Percentiles rank a stretch among this genome's conserved stretches.
These are phyloP conservation scores for Gryllus longicercus DNA, from an alignment of 2,888 invertebrate species.

Conservation along the genomic window DNA sequence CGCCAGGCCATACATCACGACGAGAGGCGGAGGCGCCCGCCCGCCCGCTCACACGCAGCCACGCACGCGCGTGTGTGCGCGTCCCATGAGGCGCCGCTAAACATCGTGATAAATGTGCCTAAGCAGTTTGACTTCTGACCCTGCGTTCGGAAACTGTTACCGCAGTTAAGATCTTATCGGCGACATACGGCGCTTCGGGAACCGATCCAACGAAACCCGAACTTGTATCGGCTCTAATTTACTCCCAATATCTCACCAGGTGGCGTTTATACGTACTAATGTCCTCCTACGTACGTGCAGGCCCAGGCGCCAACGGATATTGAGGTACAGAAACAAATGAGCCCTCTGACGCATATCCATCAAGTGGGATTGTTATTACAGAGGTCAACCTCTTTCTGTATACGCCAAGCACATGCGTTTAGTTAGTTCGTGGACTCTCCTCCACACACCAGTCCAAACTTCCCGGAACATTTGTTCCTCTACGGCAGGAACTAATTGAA, in stretches of 20 bases:
- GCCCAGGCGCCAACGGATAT: not conserved
- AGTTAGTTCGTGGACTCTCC: too few relatives aligned
- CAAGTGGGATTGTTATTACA: not conserved
- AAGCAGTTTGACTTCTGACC: constrained; percentile 17
- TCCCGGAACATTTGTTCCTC: not conserved
- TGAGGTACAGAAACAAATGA: not conserved
- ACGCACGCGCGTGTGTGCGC: not conserved
- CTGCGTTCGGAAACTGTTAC: constrained; percentile 17
- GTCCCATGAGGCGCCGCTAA: not conserved
- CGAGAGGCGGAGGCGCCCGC: too few relatives aligned
- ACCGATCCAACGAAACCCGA: constrained; percentile 8
- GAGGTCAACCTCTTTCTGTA: not conserved
- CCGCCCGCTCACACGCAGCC: too few relatives aligned
- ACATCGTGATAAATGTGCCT: constrained; percentile 1
- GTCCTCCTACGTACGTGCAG: not conserved
- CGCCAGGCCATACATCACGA: too few relatives aligned
- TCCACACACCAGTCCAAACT: not conserved
- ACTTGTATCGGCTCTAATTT: constrained; percentile 7
- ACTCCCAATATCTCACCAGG: constrained; percentile 3
- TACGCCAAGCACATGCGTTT: too few relatives aligned
- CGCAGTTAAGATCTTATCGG: constrained; percentile 4
- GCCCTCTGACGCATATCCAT: not conserved
- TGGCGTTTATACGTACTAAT: not conserved
- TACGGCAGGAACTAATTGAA: not conserved
- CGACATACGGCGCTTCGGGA: not conserved